Evolutionary conservation across 2,797 vertebrate genomes (phyloP).

Genomic region (Cetoscarus ocellatus): DNA sequence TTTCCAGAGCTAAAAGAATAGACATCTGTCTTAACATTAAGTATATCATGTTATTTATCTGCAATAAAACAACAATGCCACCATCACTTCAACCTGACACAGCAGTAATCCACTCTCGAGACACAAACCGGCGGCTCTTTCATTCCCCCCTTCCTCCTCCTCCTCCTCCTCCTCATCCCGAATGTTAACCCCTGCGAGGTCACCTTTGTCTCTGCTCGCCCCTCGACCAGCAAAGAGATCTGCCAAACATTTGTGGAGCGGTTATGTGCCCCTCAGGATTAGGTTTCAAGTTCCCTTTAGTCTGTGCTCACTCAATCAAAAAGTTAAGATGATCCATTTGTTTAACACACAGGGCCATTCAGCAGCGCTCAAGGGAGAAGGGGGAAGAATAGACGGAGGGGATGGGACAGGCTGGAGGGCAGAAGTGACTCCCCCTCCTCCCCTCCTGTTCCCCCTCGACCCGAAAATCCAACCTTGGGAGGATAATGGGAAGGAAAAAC

Average conservation of each 20-base stretch:
- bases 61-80: constrained; percentile 49
- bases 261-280: constrained; percentile 84
- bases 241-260: constrained; percentile 84
- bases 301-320: constrained; percentile 88
- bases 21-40: not conserved
- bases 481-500: constrained; percentile 65
- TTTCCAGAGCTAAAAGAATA: not conserved
- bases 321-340: constrained; percentile 90
- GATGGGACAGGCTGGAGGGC: constrained; percentile 71
- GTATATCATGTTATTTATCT: constrained; percentile 12
- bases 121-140: constrained; percentile 54
- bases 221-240: constrained; percentile 79
- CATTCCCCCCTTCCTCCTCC: constrained; percentile 19
- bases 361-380: constrained; percentile 83
- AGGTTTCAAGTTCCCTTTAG: constrained; percentile 88
- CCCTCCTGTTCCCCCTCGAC: constrained; percentile 1
- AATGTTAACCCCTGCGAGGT: constrained; percentile 77
- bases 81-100: constrained; percentile 53
- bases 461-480: constrained; percentile 70
- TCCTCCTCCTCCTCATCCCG: constrained; percentile 14
- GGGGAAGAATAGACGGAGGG: constrained; percentile 75
- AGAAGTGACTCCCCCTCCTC: constrained; percentile 61
- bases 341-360: constrained; percentile 88
- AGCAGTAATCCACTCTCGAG: constrained; percentile 65
- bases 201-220: constrained; percentile 83